Base-by-base conservation (phyloP, 2,113 vertebrate species). In the Oreochromis niloticus region DNA sequence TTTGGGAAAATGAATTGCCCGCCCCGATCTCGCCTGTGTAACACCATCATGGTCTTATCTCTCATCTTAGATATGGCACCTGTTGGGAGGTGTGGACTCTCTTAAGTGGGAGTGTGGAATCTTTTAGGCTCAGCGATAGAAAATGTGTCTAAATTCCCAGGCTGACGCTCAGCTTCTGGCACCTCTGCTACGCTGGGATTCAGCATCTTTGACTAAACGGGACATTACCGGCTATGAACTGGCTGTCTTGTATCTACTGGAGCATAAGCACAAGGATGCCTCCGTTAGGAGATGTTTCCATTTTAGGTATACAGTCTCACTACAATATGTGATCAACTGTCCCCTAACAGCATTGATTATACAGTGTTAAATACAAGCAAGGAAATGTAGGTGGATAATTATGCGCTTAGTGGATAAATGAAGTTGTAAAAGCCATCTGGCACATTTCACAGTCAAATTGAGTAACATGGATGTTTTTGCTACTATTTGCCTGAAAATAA, bases 351-450 rank as follows among this genome's bases (percentile, higher is more conserved):
- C 84, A 48, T 87, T 92, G 91, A 92, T 92, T 92, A 92, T 78
- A 81, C 54, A 81, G 41, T 87, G 88, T 94, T 92, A 94, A 92
- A 89, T 87, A 86, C 81, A 68, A 85, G 85, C n/a, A 41, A 52
- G 87, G 59, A 83, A 90, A 88, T 90, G 85, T 90, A 90, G 89
- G 89, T 92, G 85, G 91, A 89, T 95, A 95, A 93, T 95, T 93
- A 88, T 93, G 94, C 89, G 86, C 88, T 95, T 90, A 94, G 87
- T 89, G 89, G 88, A 91, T 93, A 94, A 91, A 95, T 91, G 27
- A 92, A 92, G 92, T 87, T 91, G 89, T 93, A 91, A 95, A 95
- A 92, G 87, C 89, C 91, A 93, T 92, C 89, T 95, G 94, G 85
- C 84, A 80, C 41, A 41, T 93, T 94, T 88, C 66, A 90, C 83